Conservation (phyloP, 2,113 vertebrate species). For the Protobothrops flavoviridis region DNA sequence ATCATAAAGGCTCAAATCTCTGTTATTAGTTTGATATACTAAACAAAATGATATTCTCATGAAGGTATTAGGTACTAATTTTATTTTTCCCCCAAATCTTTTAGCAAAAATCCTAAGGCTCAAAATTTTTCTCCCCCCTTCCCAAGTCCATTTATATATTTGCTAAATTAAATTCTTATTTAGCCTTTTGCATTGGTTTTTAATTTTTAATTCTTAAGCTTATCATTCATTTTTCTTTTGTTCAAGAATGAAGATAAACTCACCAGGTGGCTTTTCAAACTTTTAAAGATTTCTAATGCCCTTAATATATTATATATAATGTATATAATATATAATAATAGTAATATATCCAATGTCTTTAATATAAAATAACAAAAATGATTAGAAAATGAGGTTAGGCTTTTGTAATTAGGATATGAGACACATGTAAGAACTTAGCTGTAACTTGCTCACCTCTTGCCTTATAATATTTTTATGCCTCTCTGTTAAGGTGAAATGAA, state of each 20-base stretch:
- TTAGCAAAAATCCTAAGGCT: neutral
- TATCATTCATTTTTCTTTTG: neutral
- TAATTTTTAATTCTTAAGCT: neutral
- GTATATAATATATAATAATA: no score
- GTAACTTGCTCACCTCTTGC: neutral
- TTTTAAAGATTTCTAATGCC: no score
- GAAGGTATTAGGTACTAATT: neutral
- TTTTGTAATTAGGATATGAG: neutral
- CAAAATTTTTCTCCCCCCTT: neutral
- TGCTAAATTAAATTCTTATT: neutral
- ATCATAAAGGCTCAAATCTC: neutral
- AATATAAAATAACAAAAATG: neutral
- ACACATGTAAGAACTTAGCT: neutral
- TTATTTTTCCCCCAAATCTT: neutral
- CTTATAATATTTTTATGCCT: neutral
- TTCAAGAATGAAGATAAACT: no score
- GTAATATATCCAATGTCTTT: neutral
- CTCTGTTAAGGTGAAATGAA: neutral
- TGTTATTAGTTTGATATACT: neutral
- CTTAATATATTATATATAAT: no score
- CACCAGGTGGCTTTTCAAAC: no score
- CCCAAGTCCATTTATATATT: neutral
- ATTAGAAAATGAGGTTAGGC: neutral
- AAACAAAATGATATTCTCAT: neutral
- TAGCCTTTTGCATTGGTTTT: neutral